These are phyloP conservation scores for Acanthochromis polyacanthus DNA, from an alignment of 2,113 vertebrate species.

Conservation along the genomic window DNA sequence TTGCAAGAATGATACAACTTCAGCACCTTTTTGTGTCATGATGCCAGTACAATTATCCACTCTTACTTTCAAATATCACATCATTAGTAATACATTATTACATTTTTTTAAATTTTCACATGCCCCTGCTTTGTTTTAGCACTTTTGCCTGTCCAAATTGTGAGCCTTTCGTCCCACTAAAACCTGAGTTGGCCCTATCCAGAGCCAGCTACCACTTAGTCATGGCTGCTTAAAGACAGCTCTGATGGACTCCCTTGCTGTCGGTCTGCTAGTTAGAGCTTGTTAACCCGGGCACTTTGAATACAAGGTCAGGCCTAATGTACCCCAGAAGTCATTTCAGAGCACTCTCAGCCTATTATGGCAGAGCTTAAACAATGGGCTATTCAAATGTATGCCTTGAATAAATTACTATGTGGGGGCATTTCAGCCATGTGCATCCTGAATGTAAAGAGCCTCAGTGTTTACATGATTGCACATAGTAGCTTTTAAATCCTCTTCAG, in stretches of 20 bases:
- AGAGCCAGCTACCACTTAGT: constrained; percentile 58
- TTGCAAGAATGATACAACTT: neutral
- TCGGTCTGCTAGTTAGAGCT: constrained; percentile 47
- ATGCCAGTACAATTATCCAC: neutral
- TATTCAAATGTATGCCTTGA: constrained; percentile 20
- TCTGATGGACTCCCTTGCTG: constrained; percentile 60
- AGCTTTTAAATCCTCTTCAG: neutral
- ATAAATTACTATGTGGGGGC: constrained; percentile 12
- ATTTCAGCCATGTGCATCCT: neutral
- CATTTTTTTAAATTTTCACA: too few species aligned
- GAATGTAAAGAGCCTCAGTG: neutral
- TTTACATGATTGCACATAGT: neutral
- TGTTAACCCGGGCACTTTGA: constrained; percentile 52
- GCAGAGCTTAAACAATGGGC: constrained; percentile 43
- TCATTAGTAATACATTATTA: too few species aligned
- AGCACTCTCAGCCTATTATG: constrained; percentile 33
- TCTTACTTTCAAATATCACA: too few species aligned
- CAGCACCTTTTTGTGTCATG: neutral
- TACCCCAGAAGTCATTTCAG: constrained; percentile 39
- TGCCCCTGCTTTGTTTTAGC: neutral
- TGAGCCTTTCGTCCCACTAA: constrained; percentile 14
- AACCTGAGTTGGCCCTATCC: constrained; percentile 38
- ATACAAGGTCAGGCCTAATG: constrained; percentile 69
- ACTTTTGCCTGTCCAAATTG: neutral
- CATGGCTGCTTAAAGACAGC: constrained; percentile 66